Evolutionary conservation across 2,797 vertebrate species (phyloP).

Genomic region (Acipenser ruthenus): DNA sequence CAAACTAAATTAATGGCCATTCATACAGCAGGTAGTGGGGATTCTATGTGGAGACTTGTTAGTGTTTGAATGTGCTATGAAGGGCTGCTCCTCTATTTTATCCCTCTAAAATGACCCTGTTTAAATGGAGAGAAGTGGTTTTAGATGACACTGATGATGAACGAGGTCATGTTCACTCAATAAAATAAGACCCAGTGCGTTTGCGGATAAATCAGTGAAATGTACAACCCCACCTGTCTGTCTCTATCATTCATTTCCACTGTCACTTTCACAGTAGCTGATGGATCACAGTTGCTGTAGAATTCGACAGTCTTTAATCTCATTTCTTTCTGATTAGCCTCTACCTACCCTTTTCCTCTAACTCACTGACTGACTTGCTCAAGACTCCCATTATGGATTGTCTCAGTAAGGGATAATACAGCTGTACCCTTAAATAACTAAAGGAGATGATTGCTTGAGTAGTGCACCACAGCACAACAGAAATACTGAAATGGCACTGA

Average conservation of each 20-base stretch:
- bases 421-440: constrained; percentile 52
- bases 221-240: constrained; percentile 99
- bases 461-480: background rate
- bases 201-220: constrained; percentile 98
- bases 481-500: constrained; percentile 1
- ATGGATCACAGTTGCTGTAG: constrained; percentile 99
- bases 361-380: constrained; percentile 88
- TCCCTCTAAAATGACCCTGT: constrained; percentile 74
- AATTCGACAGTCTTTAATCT: constrained; percentile 99
- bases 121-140: constrained; percentile 93
- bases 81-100: constrained; percentile 63
- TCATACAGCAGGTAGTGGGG: background rate
- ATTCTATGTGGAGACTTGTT: constrained; percentile 29
- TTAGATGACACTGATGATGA: constrained; percentile 98
- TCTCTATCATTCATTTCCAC: constrained; percentile 99
- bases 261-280: constrained; percentile 95
- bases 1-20: no score
- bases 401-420: constrained; percentile 41
- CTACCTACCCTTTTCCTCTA: constrained; percentile 87
- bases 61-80: constrained; percentile 62
- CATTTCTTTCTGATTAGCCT: constrained; percentile 98
- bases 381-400: constrained; percentile 62
- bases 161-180: constrained; percentile 82
- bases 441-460: constrained; percentile 2
- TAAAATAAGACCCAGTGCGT: constrained; percentile 82